A percentile compares a stretch with the other conserved stretches of the same genome.
These are phyloP conservation scores for Columba guinea DNA, from an alignment of 2,797 vertebrate genomes.

Conservation along the genomic window DNA sequence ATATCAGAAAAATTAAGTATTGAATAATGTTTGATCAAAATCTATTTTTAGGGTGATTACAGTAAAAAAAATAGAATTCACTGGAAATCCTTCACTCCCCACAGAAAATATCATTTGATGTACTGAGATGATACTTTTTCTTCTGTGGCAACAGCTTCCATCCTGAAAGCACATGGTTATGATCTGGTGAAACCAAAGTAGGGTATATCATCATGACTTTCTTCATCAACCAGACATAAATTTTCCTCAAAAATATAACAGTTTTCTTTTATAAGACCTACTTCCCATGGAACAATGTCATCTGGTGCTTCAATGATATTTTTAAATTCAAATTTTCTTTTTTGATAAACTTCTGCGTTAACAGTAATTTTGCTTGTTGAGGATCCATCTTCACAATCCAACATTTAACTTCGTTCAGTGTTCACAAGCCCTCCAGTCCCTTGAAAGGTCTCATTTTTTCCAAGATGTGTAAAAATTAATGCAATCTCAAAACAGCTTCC, in stretches of 20 bases:
- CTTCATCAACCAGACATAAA: background rate
- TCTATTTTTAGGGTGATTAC: background rate
- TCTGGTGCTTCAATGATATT: background rate
- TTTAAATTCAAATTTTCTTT: slow-evolving; percentile 10
- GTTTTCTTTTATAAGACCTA: background rate
- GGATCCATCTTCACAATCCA: background rate
- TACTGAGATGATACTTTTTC: background rate
- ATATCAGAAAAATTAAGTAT: background rate
- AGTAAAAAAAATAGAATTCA: background rate
- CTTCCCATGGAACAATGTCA: slow-evolving; percentile 9
- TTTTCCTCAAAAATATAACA: background rate
- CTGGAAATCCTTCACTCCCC: background rate
- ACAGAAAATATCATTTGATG: background rate
- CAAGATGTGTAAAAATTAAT: background rate
- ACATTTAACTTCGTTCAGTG: background rate
- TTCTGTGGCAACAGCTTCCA: background rate
- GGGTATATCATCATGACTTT: background rate
- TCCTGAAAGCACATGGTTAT: background rate
- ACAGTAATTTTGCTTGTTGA: background rate
- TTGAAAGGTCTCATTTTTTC: background rate
- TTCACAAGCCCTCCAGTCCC: background rate
- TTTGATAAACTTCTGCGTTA: background rate
- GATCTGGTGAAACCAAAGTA: background rate
- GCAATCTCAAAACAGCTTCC: background rate
- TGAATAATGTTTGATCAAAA: background rate